Conservation (phyloP, 2,797 vertebrate species). For the Melanotaenia nigrans region DNA sequence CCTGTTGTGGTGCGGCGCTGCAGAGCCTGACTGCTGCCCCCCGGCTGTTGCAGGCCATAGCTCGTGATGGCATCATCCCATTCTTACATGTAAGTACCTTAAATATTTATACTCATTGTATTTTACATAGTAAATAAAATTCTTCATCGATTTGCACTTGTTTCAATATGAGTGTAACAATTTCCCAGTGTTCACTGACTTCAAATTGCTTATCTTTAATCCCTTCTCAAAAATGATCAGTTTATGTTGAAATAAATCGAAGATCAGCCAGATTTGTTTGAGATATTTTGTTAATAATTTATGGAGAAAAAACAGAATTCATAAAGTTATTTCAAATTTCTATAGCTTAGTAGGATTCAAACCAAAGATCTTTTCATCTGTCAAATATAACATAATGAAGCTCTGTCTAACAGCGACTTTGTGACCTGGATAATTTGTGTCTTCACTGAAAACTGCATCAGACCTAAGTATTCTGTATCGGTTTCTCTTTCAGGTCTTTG, state of each 20-base stretch:
- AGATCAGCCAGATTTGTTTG: neutral
- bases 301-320: no score
- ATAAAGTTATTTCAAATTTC: no score
- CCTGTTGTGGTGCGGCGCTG: conserved; percentile 93
- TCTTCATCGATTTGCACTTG: neutral
- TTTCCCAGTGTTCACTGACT: neutral
- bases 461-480: neutral
- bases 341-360: no score
- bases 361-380: neutral
- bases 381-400: neutral
- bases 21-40: conserved; percentile 96
- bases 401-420: neutral
- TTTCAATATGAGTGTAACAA: neutral
- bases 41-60: conserved; percentile 93
- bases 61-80: conserved; percentile 91
- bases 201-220: neutral
- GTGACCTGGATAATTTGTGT: neutral
- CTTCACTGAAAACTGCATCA: neutral
- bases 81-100: conserved; percentile 87
- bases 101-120: neutral
- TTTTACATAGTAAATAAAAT: neutral
- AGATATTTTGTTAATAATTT: no score
- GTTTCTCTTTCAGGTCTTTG: conserved; percentile 86
- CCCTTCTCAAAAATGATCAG: no score
- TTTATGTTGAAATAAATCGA: neutral